These are phyloP conservation scores for Notolepis coatsorum DNA, from an alignment of 2,797 vertebrate species.

Conservation along the genomic window DNA sequence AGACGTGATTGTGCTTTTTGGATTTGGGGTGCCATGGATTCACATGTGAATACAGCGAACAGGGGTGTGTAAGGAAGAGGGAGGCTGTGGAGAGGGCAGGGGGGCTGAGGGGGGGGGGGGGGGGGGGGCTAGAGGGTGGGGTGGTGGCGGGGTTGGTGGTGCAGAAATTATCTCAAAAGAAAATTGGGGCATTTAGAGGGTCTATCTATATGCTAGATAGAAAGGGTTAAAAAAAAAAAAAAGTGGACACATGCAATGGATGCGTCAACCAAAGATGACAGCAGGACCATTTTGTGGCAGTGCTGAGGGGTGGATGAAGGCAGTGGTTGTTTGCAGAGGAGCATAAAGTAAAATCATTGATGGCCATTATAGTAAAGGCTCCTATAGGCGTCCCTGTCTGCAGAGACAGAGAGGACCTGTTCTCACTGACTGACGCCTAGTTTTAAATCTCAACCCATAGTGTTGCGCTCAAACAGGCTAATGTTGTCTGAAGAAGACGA, in stretches of 20 bases:
- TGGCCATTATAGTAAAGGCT: slow-evolving; percentile 14
- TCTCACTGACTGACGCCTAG: slow-evolving; percentile 39
- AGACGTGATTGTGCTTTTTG: slow-evolving; percentile 25
- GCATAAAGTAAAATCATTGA: slow-evolving; percentile 46
- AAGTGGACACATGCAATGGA: slow-evolving; percentile 48
- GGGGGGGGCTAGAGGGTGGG: slow-evolving; percentile 59
- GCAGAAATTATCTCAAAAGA: slow-evolving; percentile 64
- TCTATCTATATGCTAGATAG: slow-evolving; percentile 31
- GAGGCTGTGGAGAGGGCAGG: background rate
- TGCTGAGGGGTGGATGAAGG: slow-evolving; percentile 61
- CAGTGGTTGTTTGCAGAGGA: slow-evolving; percentile 64
- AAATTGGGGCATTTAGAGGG: slow-evolving; percentile 67
- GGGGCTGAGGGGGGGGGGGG: slow-evolving; percentile 62
- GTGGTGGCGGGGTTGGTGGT: slow-evolving; percentile 40
- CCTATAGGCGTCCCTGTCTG: slow-evolving; percentile 27
- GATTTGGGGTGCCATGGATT: slow-evolving; percentile 36
- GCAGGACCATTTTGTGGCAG: slow-evolving; percentile 74
- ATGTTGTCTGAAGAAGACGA: slow-evolving; percentile 44
- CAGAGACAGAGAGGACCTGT: slow-evolving; percentile 32
- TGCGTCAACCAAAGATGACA: slow-evolving; percentile 72
- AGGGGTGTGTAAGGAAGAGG: slow-evolving; percentile 73
- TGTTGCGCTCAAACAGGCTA: slow-evolving; percentile 19
- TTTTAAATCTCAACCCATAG: slow-evolving; percentile 26
- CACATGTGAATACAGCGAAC: slow-evolving; percentile 63
- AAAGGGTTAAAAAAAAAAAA: slow-evolving; percentile 42